A percentile compares a stretch with the other conserved stretches of the same genome.
Conservation (phyloP, 2,113 vertebrate genomes). For the Anarhynchus alexandrinus region DNA sequence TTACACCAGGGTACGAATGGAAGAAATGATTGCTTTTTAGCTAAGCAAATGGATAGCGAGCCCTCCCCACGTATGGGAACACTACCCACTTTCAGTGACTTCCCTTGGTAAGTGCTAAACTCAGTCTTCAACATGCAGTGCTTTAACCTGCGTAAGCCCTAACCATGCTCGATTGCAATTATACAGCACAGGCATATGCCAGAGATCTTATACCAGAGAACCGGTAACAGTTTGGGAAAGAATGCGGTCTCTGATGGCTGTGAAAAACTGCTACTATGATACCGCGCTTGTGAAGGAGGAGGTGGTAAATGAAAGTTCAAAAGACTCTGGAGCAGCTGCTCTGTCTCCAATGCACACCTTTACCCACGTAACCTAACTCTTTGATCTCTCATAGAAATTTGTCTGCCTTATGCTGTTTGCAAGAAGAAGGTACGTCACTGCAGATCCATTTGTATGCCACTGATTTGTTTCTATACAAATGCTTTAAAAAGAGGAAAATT, state of each 20-base stretch:
- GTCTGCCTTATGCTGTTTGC: background rate
- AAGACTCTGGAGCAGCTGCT: constrained; percentile 28
- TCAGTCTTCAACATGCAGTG: background rate
- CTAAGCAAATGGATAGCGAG: background rate
- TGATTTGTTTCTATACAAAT: background rate
- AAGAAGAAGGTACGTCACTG: background rate
- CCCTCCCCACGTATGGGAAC: rapidly evolving
- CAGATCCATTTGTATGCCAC: background rate
- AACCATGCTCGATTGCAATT: background rate
- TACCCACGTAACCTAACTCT: background rate
- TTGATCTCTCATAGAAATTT: constrained; percentile 21
- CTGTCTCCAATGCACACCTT: background rate
- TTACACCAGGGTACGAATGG: background rate
- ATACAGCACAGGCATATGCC: background rate
- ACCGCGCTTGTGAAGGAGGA: background rate
- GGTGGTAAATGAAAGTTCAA: constrained; percentile 17
- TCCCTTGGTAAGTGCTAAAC: background rate
- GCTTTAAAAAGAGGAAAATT: background rate
- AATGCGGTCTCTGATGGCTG: background rate
- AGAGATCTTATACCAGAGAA: background rate
- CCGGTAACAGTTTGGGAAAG: background rate
- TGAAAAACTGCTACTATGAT: background rate
- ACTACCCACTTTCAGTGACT: background rate
- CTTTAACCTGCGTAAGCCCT: background rate
- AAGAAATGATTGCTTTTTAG: background rate